Base-by-base conservation (phyloP, 2,888 invertebrate genomes). In the Lobophora halterata region DNA sequence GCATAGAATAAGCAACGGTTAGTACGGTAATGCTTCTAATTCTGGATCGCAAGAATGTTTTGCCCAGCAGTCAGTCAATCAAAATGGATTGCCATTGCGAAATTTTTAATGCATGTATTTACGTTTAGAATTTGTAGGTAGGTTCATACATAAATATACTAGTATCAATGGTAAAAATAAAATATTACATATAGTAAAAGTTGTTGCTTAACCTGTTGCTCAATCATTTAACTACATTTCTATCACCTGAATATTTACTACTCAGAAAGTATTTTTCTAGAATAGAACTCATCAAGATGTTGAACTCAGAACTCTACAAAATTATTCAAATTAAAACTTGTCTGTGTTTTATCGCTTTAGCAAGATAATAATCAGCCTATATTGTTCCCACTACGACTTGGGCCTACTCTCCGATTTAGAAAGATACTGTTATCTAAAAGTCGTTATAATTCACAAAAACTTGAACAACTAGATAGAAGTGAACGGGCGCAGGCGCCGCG, bases 21-120 rank as follows among this genome's bases (percentile, higher is more conserved):
- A 19, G 5, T 19, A 19, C 9, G n/a, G 14, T 33, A 18, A 65
- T 48, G 35, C 36, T 35, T 65, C 67, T 68, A 68, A 60, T 52
- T 64, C 52, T 28, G 58, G 49, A 58, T 39, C 36, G 30, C 41
- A 51, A 41, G 56, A 55, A 46, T 42, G 42, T 37, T 46, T 18
- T 28, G 33, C 45, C 42, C 41, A 50, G 49, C 37, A 42, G 25
- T 20, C 43, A 54, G 32, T 58, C 64, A 46, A 59, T 62, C 60
- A 58, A 59, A 51, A 53, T 41, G 47, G 39, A 55, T 42, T 42
- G 42, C 10, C 42, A 35, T 65, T 68, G 64, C 58, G 55, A 62
- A 68, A 63, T 62, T 57, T 59, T 56, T 60, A 62, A 65, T 63
- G 60, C 46, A 52, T 20, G 5, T 42, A 42, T 42, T 42, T 36